Conservation (phyloP, 2,113 vertebrate genomes). For the Butorides virescens region DNA sequence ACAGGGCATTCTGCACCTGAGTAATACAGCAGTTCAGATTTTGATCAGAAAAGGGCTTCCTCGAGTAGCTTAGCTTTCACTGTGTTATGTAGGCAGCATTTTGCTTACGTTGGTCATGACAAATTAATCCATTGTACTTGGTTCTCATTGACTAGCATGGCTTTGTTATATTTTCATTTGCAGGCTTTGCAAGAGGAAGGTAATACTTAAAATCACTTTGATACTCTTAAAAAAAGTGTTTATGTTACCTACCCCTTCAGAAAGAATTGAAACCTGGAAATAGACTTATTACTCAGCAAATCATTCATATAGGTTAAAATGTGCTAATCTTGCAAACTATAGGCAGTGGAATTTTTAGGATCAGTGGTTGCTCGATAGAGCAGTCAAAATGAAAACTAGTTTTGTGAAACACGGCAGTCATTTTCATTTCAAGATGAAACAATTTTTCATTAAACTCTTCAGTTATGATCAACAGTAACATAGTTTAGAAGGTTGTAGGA, state of each 20-base stretch:
- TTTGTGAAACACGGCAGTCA: not conserved
- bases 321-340: not conserved
- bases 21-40: not conserved
- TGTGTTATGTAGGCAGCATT: not conserved
- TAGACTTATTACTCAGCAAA: not conserved
- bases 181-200: not conserved
- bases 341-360: not conserved
- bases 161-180: not conserved
- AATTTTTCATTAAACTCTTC: not conserved
- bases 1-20: not conserved
- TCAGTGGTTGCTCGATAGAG: not conserved
- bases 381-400: not conserved
- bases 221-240: not conserved
- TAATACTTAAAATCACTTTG: not conserved
- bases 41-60: not conserved
- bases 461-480: not conserved
- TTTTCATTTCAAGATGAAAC: not conserved
- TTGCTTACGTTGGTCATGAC: not conserved
- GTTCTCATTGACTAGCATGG: not conserved
- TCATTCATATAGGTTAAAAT: not conserved
- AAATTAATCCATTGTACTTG: not conserved
- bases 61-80: not conserved
- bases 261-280: not conserved
- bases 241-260: not conserved
- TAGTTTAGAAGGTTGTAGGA: too few relatives aligned